Conservation (phyloP, 2,888 invertebrate species). For the Erebia palarica region DNA sequence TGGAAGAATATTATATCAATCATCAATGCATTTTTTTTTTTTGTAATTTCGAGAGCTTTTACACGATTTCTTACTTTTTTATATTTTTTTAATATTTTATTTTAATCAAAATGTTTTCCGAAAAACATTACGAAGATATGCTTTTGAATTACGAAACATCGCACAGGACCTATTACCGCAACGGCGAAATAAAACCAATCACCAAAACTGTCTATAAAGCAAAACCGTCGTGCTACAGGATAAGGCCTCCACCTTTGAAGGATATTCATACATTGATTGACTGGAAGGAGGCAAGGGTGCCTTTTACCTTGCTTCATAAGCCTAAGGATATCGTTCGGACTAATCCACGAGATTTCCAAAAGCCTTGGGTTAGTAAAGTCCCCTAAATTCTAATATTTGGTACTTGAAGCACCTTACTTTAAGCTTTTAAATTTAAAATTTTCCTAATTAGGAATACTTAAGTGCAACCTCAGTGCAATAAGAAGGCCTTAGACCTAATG, state of each 20-base stretch:
- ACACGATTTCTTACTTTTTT: not conserved
- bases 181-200: conserved; percentile 33
- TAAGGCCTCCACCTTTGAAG: conserved; percentile 43
- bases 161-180: conserved; percentile 42
- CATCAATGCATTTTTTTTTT: too few relatives aligned
- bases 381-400: too few relatives aligned
- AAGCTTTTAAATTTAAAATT: too few relatives aligned
- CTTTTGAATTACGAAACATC: conserved; percentile 50
- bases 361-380: conserved; percentile 37
- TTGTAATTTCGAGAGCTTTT: not conserved
- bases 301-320: conserved; percentile 45
- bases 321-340: conserved; percentile 48
- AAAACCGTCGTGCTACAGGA: conserved; percentile 37
- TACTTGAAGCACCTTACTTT: too few relatives aligned
- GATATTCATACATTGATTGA: conserved; percentile 48
- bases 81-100: not conserved
- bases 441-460: too few relatives aligned
- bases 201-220: conserved; percentile 42
- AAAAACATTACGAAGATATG: conserved; percentile 43
- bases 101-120: conserved; percentile 32
- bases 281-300: conserved; percentile 42
- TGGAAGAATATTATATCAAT: too few relatives aligned
- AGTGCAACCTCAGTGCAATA: too few relatives aligned
- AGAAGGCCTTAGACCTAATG: too few relatives aligned
- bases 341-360: conserved; percentile 46